phyloP scores from a whole-genome alignment of 2,888 invertebrate species.

The Didymodactylos carnosus region DNA sequence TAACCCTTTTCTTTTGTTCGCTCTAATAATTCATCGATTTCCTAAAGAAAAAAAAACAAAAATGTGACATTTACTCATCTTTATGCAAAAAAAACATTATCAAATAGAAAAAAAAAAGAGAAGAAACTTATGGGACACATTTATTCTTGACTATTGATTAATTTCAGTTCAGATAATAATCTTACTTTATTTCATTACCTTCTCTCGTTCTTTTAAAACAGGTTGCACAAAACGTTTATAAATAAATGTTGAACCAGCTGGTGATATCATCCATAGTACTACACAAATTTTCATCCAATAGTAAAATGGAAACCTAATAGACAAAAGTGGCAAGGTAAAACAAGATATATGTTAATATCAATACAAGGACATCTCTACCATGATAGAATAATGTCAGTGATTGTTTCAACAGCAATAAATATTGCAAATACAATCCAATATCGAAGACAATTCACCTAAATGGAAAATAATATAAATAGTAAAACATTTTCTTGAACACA shows the following conservation, averaged over 20 bases:
- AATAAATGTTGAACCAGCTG: conserved; percentile 79
- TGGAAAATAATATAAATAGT: conserved; percentile 21
- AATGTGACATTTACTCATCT: not conserved
- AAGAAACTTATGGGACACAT: no score
- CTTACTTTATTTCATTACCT: conserved; percentile 31
- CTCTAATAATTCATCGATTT: conserved; percentile 12
- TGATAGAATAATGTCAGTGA: conserved; percentile 80
- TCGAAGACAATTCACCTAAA: conserved; percentile 99
- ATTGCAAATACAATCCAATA: conserved; percentile 97
- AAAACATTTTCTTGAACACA: not conserved
- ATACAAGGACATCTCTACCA: conserved; percentile 42
- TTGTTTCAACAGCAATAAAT: conserved; percentile 77
- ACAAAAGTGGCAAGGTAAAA: not conserved
- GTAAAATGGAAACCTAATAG: conserved; percentile 62
- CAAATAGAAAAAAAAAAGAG: not conserved
- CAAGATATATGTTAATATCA: no score
- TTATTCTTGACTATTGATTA: no score
- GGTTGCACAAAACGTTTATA: conserved; percentile 92
- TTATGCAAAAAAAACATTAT: not conserved
- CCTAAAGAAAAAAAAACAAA: not conserved
- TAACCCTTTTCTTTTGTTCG: conserved; percentile 11
- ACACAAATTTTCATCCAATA: conserved; percentile 90
- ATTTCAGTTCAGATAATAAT: no score
- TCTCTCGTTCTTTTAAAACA: conserved; percentile 66
- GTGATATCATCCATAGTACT: conserved; percentile 81